Evolutionary conservation across 2,113 vertebrate genomes (phyloP), one percentile per base, ranked within the genome.

Genomic region (Lipophrys pholis): DNA sequence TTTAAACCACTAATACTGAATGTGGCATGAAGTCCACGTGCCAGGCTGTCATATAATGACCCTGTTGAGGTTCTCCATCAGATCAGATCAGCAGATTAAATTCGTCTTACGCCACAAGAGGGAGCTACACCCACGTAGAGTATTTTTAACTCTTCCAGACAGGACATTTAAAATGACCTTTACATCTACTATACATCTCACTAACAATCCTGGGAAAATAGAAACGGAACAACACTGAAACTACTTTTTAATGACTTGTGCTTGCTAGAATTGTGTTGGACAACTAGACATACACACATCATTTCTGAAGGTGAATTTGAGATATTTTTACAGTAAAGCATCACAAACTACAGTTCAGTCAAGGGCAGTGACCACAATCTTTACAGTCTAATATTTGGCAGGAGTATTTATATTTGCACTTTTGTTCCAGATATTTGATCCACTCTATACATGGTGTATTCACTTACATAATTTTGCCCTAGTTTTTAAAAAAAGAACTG

Each of bases 91-190:
- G 11, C 21, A 46, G 0, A 5, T 2, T 14, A 6, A 10, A 69
- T 16, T 70, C 58, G 17, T 5, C 3, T 3, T 21, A 5, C 43
- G 56, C 86, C 92, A 88, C 87, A 49, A 84, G 90, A 73, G 87
- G 91, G 88, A 30, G 87, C 36, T 21, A 42, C 74, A 36, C 21
- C 4, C 11, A 43, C 46, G 42, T 62, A 69, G 17, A 41, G 45
- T n/a, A 8, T 40, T 12, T 51, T 77, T 46, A 11, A 38, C 7
- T 48, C 60, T 45, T 4, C 10, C 3, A 40, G 5, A 8, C 39
- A 60, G 38, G 66, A 30, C n/a, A 11, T 12, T 69, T 40, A 40
- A 55, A 59, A 16, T 49, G 14, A 54, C 14, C 59, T 55, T 59
- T 42, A 58, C 21, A 30, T 30, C 21, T 30, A 30, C 21, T 30